A percentile compares a stretch with the other conserved stretches of the same genome.
phyloP scores from a whole-genome alignment of 2,113 vertebrate genomes.

The Silurus glanis region DNA sequence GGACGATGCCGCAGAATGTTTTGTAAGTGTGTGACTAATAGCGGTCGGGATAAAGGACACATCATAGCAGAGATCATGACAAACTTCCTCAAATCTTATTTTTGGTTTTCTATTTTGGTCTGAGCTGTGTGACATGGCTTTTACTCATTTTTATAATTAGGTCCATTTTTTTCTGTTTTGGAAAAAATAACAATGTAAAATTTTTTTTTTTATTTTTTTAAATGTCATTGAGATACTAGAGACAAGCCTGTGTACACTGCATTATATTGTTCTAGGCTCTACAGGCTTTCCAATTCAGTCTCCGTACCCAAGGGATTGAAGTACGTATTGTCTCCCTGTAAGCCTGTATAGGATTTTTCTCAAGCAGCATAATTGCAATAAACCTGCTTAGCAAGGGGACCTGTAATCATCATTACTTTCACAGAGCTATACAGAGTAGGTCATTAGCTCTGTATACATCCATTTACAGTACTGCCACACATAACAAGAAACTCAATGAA shows the following conservation, averaged over 20 bases:
- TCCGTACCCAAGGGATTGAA: conserved; percentile 18
- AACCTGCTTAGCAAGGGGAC: conserved; percentile 44
- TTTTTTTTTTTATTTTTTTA: too few species aligned
- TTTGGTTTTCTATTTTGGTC: not conserved
- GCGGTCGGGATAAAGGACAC: not conserved
- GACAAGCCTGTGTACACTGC: not conserved
- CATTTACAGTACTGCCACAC: conserved; percentile 44
- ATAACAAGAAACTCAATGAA: conserved; percentile 38
- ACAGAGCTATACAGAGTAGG: conserved; percentile 27
- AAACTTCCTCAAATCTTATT: not conserved
- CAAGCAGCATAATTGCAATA: conserved; percentile 43
- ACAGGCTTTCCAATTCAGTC: not conserved
- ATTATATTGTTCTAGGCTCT: not conserved
- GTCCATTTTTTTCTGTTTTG: not conserved
- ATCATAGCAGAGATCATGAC: too few species aligned
- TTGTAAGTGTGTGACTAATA: conserved; percentile 78
- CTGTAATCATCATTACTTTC: conserved; percentile 51
- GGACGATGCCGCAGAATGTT: conserved; percentile 98
- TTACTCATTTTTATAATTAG: not conserved
- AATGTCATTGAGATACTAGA: not conserved
- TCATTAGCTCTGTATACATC: conserved; percentile 48
- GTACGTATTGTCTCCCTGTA: conserved; percentile 32
- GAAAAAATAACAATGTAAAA: not conserved
- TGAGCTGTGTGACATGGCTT: not conserved
- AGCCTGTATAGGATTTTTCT: conserved; percentile 34